Evolutionary conservation across 2,797 vertebrate genomes (phyloP), one percentile per base, ranked within the genome.

Genomic region (Orientallactaga sibirica): DNA sequence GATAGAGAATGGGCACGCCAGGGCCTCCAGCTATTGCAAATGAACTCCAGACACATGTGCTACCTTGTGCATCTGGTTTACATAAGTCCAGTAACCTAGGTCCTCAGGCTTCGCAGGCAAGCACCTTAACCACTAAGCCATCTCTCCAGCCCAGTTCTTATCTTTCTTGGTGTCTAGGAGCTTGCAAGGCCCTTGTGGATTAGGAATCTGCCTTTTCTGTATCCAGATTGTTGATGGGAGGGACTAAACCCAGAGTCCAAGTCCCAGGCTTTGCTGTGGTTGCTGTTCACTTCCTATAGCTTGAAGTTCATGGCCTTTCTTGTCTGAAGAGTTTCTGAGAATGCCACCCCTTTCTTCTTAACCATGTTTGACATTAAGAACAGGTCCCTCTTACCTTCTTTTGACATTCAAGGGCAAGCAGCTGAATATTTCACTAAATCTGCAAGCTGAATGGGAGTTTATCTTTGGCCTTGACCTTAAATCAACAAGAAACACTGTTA

Each of bases 381-480:
- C 37, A 64, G 24, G 2, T 86, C 11, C 5, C 76, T 2, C 43
- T 76, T n/a, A 93, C 68, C 74, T 93, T 84, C 48, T 93, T 58
- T 86, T 76, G 29, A 93, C 71, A 64, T 92, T 86, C 62, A 43
- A 62, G 29, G 48, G 41, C 48, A 92, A 37, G 24, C 62, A 94
- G 20, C 79, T 94, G 84, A 66, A 76, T n/a, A 68, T 91, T 90
- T 89, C 58, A 94, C 7, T 93, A 79, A 75, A n/a, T 41, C 20
- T 76, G n/a, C 52, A 95, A 74, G 4, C 25, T 71, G 24, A 86
- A n/a, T 80, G 81, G 76, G 2, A 89, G 76, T 75, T 96, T 93
- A 16, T 92, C 66, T 91, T 78, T 80, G 58, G 82, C 71, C 64
- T 93, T 78, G 76, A 96, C 48, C 43, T 61, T 86, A 94, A 87